These are phyloP conservation scores for Taphrorychus bicolor DNA, from an alignment of 2,888 invertebrate species.

Conservation along the genomic window DNA sequence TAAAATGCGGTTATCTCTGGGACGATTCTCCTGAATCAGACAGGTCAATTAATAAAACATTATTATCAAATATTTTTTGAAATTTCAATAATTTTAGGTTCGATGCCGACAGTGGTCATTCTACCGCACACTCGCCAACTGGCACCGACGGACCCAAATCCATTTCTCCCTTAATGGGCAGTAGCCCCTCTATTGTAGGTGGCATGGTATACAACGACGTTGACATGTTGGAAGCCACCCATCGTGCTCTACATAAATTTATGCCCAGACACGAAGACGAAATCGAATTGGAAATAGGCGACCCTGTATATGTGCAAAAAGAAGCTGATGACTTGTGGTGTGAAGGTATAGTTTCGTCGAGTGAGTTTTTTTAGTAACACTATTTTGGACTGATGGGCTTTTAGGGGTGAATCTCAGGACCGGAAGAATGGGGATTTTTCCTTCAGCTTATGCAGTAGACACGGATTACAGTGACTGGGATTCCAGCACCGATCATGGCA, in stretches of 20 bases:
- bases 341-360: slow-evolving; percentile 72
- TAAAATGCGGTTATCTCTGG: slow-evolving; percentile 77
- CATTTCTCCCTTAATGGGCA: slow-evolving; percentile 70
- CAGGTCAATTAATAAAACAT: slow-evolving; percentile 45
- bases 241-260: slow-evolving; percentile 93
- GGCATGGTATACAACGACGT: slow-evolving; percentile 76
- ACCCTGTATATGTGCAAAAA: slow-evolving; percentile 95
- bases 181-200: slow-evolving; percentile 70
- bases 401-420: slow-evolving; percentile 91
- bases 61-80: neutral
- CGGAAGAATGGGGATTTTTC: slow-evolving; percentile 90
- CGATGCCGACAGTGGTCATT: slow-evolving; percentile 88
- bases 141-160: slow-evolving; percentile 82
- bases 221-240: slow-evolving; percentile 83
- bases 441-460: slow-evolving; percentile 96
- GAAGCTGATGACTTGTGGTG: slow-evolving; percentile 98
- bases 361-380: neutral
- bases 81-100: slow-evolving; percentile 58
- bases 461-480: slow-evolving; percentile 97
- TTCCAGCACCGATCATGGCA: slow-evolving; percentile 81
- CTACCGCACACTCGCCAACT: slow-evolving; percentile 87
- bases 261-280: slow-evolving; percentile 95
- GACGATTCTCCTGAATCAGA: slow-evolving; percentile 90
- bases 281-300: slow-evolving; percentile 96
- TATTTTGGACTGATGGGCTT: slow-evolving; percentile 41